Base-by-base conservation (phyloP, 2,888 invertebrate species). In the Drepana falcataria region DNA sequence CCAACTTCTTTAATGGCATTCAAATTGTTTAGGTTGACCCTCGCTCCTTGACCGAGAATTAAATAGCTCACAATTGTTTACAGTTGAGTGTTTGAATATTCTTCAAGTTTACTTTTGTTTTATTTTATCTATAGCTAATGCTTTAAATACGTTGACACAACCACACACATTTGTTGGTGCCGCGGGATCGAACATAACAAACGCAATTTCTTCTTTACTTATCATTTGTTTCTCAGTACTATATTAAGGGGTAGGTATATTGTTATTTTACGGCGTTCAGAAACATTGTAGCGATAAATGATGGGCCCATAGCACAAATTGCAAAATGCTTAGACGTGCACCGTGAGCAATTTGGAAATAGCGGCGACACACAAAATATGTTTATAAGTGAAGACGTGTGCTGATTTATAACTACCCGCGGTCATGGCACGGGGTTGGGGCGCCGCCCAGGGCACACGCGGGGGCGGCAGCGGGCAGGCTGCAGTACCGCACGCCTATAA, bases 381-480 rank as follows among this genome's bases (percentile, higher is more conserved):
- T 83, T 88, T 83, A 88, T 87, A 78, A 87, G 85, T 66, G 82
- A 78, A 79, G 84, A 83, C 87, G 83, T 82, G 83, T 69, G 77
- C 78, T 88, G 88, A 89, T 89, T 89, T 89, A 89, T 80, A 83
- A 81, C 80, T 73, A 78, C 71, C 75, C 73, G 74, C 59, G 74
- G 73, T 74, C 74, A 75, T 65, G 72, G 68, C 73, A 71, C 69
- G 70, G 69, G 68, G 67, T 59, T 48, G 21, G 6, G 40, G 53
- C 4, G 34, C 33, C 59, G 65, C n/a, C 3, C 54, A 57, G 65
- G 55, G 0, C 35, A 61, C 2, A 35, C 53, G 70, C 57, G 59
- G 5, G 34, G 52, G 70, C 57, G 58, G 5, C 0, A 60, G 71
- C 68, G 68, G 53, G 1, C 1, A 37, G 4, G 6, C 34, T 47